Conservation (phyloP, 1,140 invertebrate species). For the Bombus superbus region DNA sequence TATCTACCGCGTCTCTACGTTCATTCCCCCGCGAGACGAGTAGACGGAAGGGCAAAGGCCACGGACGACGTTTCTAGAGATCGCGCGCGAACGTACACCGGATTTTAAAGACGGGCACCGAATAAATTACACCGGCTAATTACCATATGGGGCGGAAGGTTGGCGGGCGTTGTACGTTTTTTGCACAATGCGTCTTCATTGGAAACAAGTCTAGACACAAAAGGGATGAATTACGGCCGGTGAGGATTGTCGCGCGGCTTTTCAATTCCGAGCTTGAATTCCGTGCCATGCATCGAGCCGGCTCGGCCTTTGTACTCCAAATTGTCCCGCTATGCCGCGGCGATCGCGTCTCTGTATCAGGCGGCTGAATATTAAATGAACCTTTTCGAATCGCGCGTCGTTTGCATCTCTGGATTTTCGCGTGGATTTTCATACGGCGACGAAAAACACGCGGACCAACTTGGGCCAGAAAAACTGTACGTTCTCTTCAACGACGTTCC, state of each 20-base stretch:
- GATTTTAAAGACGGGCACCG: too few relatives aligned
- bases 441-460: not conserved
- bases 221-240: slow-evolving; percentile 35
- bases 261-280: slow-evolving; percentile 37
- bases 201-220: slow-evolving; percentile 31
- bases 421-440: too few relatives aligned
- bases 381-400: not conserved
- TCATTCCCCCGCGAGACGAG: too few relatives aligned
- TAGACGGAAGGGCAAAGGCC: not conserved
- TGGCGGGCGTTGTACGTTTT: not conserved
- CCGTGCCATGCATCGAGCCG: not conserved
- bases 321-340: slow-evolving; percentile 2
- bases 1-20: too few relatives aligned
- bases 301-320: slow-evolving; percentile 18
- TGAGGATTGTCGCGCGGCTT: slow-evolving; percentile 16
- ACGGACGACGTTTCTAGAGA: not conserved
- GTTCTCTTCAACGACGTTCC: too few relatives aligned
- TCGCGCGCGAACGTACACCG: too few relatives aligned
- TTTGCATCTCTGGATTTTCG: not conserved
- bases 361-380: slow-evolving; percentile 30
- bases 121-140: not conserved
- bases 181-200: slow-evolving; percentile 26
- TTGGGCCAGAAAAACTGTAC: too few relatives aligned
- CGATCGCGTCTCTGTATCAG: slow-evolving; percentile 1
- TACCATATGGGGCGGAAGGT: not conserved